Evolutionary conservation across 2,888 invertebrate genomes (phyloP), one percentile per base, ranked within the genome.

Genomic region (Yponomeuta cagnagella): DNA sequence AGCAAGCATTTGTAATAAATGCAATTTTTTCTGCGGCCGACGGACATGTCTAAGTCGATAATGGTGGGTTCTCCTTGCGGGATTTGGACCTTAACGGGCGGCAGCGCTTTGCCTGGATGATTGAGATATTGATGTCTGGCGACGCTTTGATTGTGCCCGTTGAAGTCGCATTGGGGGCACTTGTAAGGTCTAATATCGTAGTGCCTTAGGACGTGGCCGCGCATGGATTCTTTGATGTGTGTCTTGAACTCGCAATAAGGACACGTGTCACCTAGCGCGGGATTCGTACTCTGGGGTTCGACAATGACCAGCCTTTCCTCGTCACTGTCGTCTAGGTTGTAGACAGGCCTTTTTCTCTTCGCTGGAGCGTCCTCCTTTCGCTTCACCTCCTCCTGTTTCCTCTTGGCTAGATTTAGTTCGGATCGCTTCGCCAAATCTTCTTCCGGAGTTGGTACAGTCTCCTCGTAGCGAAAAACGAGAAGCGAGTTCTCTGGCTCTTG

Each of bases 181-280:
- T 75, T 76, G 72, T 78, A 90, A 0, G 93, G 89, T 72, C 89
- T 90, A 10, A 91, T 74, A 5, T 84, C 81, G 83, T 88, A 93
- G 77, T 94, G 94, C 3, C 84, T 79, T 52, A 88, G 77, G 8
- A 88, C 77, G 75, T 94, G 94, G 66, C 83, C 80, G 23, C 80
- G 81, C n/a, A 91, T 70, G 15, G 78, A 76, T 23, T 76, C 75
- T 6, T 72, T 65, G 68, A 79, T 74, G 70, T 74, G 77, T 0
- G 75, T 73, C 0, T 69, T 71, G 72, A 77, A 84, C 0, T 75
- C 73, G 75, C 93, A 93, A 74, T 82, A 76, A 0, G 78, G 78
- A 72, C 93, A 93, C 6, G 76, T 72, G 37, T 73, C 74, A 0
- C 65, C 4, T 10, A 58, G 10, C 0, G 10, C n/a, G 30, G 64